Evolutionary conservation across 2,797 vertebrate genomes (phyloP), one percentile per base, ranked within the genome.

Genomic region (Lophotriccus pileatus): DNA sequence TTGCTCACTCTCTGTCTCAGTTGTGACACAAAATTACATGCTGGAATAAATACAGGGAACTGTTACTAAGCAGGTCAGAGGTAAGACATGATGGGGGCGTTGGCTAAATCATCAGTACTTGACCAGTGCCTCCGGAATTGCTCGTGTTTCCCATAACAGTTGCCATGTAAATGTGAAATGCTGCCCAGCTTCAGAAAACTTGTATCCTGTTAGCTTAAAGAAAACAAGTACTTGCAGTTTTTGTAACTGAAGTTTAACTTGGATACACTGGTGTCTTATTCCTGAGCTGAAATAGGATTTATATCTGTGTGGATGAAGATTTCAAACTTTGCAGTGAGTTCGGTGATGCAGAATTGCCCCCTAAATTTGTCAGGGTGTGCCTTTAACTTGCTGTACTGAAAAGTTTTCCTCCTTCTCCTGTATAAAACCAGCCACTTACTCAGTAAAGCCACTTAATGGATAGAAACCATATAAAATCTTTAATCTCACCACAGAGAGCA

Each of bases 21-120:
- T 14, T 49, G 77, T 63, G 85, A 83, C 64, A 82, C 60, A 68
- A 27, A 82, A 63, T 44, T 22, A 5, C 2, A 1, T 15, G 60
- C 36, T 59, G 41, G 52, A 55, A 22, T 46, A 74, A 80, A 52
- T 15, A 32, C 14, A 73, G 60, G 25, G 36, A 53, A 5, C 37
- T 66, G 30, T 24, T 73, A 21, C 28, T 27, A 56, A 36, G 46
- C 53, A 60, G 66, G 41, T 20, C 66, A 56, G 14, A 87, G 74
- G 18, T 39, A 58, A 58, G 41, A n/a, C 19, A 7, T 0, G 4
- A 12, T 28, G 14, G 7, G 7, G n/a, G 9, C 52, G 20, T 19
- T 69, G 64, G 50, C 50, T 75, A 17, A 88, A 66, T 72, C 34
- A 14, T 16, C 43, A 30, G 25, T 44, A 5, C 28, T 52, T 30